A percentile compares a stretch with the other conserved stretches of the same genome.
Conservation (phyloP, 2,113 vertebrate genomes). For the Amia ocellicauda region DNA sequence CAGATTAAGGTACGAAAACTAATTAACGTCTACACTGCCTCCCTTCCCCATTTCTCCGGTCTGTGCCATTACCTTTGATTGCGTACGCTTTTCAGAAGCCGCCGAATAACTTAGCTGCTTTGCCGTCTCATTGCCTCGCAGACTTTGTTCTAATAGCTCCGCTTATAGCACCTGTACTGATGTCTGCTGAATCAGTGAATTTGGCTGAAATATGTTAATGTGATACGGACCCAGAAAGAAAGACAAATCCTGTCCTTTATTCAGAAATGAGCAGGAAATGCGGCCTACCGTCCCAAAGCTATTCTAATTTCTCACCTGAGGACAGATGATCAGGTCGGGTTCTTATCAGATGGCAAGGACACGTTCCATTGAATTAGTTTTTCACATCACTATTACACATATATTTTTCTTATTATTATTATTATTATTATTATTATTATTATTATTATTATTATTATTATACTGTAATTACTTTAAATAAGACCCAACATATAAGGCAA, state of each 20-base stretch:
- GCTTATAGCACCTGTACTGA: background rate
- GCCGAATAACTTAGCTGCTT: background rate
- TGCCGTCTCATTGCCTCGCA: background rate
- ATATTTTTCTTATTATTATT: too few species aligned
- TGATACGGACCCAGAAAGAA: background rate
- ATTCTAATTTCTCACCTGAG: too few species aligned
- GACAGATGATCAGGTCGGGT: too few species aligned
- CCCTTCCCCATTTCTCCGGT: background rate
- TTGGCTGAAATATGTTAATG: background rate
- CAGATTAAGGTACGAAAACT: background rate
- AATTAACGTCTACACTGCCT: conserved; percentile 9
- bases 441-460: too few species aligned
- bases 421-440: too few species aligned
- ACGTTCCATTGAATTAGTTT: too few species aligned
- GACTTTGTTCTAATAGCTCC: background rate
- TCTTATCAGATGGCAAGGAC: too few species aligned
- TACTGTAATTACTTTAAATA: too few species aligned
- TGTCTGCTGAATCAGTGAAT: background rate
- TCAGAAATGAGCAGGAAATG: too few species aligned
- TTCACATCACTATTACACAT: too few species aligned
- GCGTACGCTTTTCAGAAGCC: background rate
- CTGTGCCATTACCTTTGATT: conserved; percentile 1
- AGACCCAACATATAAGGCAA: too few species aligned
- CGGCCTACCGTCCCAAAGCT: too few species aligned
- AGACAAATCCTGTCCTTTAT: background rate